Percentiles rank a stretch among this genome's conserved stretches.
phyloP scores from a whole-genome alignment of 2,113 vertebrate genomes.

The Catharus fuscescens region DNA sequence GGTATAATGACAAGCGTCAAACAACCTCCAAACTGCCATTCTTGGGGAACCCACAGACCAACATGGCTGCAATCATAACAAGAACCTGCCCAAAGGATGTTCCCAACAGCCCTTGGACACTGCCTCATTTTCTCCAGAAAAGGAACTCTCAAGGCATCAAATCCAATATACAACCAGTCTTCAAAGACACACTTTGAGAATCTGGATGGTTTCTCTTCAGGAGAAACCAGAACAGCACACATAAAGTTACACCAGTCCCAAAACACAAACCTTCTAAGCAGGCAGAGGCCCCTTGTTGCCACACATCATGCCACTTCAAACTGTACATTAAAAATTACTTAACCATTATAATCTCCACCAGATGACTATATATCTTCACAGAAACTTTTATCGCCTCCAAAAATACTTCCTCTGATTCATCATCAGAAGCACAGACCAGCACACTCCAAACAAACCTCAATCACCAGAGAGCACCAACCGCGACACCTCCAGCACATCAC shows the following conservation, averaged over 20 bases:
- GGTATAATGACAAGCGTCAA: background rate
- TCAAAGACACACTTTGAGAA: background rate
- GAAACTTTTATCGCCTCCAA: background rate
- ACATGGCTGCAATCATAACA: background rate
- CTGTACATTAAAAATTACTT: background rate
- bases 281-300: background rate
- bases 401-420: background rate
- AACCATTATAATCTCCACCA: background rate
- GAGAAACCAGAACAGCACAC: background rate
- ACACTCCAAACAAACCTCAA: background rate
- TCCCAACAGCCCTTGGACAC: background rate
- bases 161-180: background rate
- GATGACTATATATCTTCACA: background rate
- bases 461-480: background rate
- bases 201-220: background rate
- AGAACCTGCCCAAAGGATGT: background rate
- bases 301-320: background rate
- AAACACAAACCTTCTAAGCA: background rate
- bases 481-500: background rate
- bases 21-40: background rate
- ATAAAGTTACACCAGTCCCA: background rate
- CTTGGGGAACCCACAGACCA: background rate
- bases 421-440: background rate
- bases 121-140: background rate
- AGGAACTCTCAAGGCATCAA: background rate